These are phyloP conservation scores for Nesoenas mayeri DNA, from an alignment of 2,113 vertebrate genomes.

Conservation along the genomic window DNA sequence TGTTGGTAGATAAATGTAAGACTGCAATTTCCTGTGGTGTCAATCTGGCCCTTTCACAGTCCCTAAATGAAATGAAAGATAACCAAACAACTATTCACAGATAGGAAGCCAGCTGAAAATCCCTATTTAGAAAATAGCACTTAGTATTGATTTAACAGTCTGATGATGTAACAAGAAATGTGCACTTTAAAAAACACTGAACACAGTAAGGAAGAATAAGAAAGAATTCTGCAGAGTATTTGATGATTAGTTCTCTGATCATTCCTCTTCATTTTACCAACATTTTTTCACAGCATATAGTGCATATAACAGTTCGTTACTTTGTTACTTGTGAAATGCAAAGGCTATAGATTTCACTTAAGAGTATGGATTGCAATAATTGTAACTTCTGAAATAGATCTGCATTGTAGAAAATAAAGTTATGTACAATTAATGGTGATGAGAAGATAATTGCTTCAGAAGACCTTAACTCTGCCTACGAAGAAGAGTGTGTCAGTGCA, in stretches of 20 bases:
- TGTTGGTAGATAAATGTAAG: neutral
- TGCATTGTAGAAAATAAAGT: neutral
- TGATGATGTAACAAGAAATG: neutral
- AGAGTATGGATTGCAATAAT: neutral
- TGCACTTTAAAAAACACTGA: neutral
- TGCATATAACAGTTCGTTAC: neutral
- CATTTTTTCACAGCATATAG: rapidly evolving
- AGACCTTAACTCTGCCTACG: neutral
- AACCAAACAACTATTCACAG: conserved; percentile 8
- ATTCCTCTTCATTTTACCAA: neutral
- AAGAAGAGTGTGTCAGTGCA: neutral
- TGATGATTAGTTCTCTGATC: neutral
- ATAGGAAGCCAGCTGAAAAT: conserved; percentile 7
- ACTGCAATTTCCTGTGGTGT: neutral
- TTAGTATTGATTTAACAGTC: neutral
- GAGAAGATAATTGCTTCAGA: neutral
- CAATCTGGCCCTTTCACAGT: neutral
- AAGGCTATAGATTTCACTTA: neutral
- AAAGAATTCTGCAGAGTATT: neutral
- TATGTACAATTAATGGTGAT: neutral
- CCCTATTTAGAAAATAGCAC: neutral
- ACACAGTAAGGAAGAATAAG: neutral
- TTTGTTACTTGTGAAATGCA: neutral
- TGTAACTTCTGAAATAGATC: neutral
- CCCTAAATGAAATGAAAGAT: neutral